phyloP scores from a whole-genome alignment of 2,113 vertebrate genomes.

The Larimichthys polyactis region DNA sequence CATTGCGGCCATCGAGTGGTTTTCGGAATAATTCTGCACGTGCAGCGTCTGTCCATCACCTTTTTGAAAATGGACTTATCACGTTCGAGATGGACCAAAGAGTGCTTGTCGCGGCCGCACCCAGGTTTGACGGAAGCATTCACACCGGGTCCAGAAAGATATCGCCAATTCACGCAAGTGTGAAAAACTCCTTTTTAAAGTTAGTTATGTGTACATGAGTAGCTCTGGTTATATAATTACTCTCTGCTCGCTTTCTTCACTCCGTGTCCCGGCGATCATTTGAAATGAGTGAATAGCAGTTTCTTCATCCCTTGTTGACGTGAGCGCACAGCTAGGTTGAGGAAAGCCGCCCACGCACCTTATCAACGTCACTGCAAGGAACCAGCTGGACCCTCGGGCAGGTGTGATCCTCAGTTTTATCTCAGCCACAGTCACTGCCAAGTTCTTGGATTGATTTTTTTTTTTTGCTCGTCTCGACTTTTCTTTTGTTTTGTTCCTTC shows the following conservation, averaged over 20 bases:
- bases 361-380: constrained; percentile 42
- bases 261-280: background rate
- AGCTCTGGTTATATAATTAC: background rate
- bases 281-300: background rate
- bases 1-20: background rate
- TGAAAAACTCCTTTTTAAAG: background rate
- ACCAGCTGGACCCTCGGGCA: constrained; percentile 54
- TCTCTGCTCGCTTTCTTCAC: background rate
- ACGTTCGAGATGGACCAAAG: background rate
- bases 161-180: background rate
- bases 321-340: background rate
- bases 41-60: background rate
- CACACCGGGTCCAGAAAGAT: background rate
- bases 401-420: constrained; percentile 52
- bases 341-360: constrained; percentile 20
- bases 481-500: background rate
- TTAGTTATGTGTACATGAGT: background rate
- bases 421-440: background rate
- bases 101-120: background rate
- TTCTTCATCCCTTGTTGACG: background rate
- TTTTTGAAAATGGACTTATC: background rate
- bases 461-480: background rate
- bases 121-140: constrained; percentile 10
- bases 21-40: background rate
- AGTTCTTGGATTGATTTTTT: background rate